Conservation (phyloP, 2,113 vertebrate genomes). For the Callipepla squamata region DNA sequence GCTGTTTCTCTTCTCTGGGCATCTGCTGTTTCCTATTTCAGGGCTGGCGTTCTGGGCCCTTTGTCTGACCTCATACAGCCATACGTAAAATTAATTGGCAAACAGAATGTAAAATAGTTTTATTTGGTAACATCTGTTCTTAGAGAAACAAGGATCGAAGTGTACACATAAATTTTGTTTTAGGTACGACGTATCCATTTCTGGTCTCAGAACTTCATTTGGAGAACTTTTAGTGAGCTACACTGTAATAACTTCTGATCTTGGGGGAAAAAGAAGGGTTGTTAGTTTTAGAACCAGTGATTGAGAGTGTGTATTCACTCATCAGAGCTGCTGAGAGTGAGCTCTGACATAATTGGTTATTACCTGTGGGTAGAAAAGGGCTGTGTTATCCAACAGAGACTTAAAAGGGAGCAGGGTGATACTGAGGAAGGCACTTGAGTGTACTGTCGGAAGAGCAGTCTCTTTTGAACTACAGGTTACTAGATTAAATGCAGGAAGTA, state of each 20-base stretch:
- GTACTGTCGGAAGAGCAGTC: not conserved
- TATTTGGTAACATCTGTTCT: not conserved
- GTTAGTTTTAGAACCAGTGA: not conserved
- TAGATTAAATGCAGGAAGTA: not conserved
- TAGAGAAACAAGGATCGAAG: not conserved
- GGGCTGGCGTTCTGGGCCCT: not conserved
- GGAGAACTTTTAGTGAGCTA: not conserved
- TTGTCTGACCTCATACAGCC: not conserved
- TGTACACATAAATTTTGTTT: not conserved
- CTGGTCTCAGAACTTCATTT: not conserved
- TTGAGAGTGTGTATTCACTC: not conserved
- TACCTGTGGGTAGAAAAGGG: not conserved
- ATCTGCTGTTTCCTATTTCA: not conserved
- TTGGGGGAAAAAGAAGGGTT: not conserved
- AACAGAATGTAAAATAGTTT: not conserved
- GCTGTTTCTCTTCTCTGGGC: not conserved
- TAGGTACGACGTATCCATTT: not conserved
- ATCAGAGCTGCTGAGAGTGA: not conserved
- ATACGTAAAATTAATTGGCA: not conserved
- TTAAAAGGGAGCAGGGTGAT: not conserved
- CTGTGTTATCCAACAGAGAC: not conserved
- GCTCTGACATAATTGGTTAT: not conserved
- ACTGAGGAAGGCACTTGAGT: not conserved
- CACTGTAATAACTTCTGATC: not conserved
- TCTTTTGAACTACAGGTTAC: not conserved